These are phyloP conservation scores for Mastigias papua DNA, from an alignment of 30 jellyfish, hydroid and myxozoan species.

Conservation along the genomic window DNA sequence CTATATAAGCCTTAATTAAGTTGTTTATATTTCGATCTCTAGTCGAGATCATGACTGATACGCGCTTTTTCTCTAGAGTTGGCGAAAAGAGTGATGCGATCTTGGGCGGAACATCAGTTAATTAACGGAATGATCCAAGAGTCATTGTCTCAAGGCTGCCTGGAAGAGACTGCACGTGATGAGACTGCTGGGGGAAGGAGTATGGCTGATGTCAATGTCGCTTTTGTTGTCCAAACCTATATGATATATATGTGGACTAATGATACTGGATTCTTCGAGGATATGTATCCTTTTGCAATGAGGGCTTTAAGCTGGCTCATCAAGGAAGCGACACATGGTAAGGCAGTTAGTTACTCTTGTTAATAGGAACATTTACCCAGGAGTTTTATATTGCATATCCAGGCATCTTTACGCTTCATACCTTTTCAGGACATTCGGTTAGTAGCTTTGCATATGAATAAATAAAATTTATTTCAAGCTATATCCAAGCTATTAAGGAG, in stretches of 20 bases:
- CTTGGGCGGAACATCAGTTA: conserved; percentile 99
- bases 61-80: conserved; percentile 39
- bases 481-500: too few relatives aligned
- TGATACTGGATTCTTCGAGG: conserved; percentile 91
- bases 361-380: background rate
- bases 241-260: conserved; percentile 96
- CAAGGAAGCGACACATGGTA: conserved; percentile 92
- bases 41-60: too few relatives aligned
- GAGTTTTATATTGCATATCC: too few relatives aligned
- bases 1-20: too few relatives aligned
- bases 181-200: conserved; percentile 96
- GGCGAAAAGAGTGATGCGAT: conserved; percentile 94
- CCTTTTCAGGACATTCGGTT: too few relatives aligned
- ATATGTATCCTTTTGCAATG: conserved; percentile 88
- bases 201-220: conserved; percentile 98
- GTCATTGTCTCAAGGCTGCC: conserved; percentile 96
- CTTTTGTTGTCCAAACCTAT: conserved; percentile 91
- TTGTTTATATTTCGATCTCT: too few relatives aligned
- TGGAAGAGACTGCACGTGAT: conserved; percentile 93
- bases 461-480: too few relatives aligned
- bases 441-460: too few relatives aligned
- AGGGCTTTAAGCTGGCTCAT: conserved; percentile 95
- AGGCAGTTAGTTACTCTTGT: background rate
- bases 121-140: conserved; percentile 97
- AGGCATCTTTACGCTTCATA: too few relatives aligned